A percentile compares a stretch with the other conserved stretches of the same genome.
Conservation (phyloP, 2,113 vertebrate genomes). For the Astatotilapia flaviijosephi region DNA sequence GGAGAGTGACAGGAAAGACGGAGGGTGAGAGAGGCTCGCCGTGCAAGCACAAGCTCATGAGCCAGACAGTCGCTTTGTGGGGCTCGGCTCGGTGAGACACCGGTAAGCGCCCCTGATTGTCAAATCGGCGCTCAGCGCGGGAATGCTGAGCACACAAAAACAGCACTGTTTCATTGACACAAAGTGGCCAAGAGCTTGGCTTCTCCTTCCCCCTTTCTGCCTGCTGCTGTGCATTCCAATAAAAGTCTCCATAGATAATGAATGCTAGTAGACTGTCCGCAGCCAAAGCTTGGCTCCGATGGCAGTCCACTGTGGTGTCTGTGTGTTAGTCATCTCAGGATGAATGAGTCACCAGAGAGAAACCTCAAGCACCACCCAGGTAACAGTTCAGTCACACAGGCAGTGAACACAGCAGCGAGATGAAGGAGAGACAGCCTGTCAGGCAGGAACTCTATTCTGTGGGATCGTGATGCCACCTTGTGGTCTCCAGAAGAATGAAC, state of each 20-base stretch:
- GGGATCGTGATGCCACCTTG: conserved; percentile 48
- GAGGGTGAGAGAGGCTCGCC: neutral
- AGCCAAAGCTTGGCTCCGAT: conserved; percentile 4
- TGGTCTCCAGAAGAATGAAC: conserved; percentile 2
- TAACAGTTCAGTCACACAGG: conserved; percentile 22
- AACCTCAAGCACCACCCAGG: conserved; percentile 54
- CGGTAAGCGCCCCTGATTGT: neutral
- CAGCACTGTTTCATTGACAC: conserved; percentile 8
- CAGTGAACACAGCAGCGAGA: neutral
- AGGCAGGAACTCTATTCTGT: neutral
- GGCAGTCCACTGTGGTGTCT: conserved; percentile 40
- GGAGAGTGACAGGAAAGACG: neutral
- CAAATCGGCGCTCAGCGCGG: neutral
- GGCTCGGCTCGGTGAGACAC: neutral
- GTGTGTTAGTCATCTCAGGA: conserved; percentile 48
- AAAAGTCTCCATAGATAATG: conserved; percentile 40
- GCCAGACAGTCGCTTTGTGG: neutral
- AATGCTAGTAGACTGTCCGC: neutral
- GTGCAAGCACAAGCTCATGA: neutral
- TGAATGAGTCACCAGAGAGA: conserved; percentile 55
- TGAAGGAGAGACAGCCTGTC: neutral
- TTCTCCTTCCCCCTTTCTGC: neutral
- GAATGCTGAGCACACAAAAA: conserved; percentile 40
- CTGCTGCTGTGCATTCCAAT: conserved; percentile 24
- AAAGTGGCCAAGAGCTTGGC: conserved; percentile 15